Evolutionary conservation across 2,797 vertebrate species (phyloP).

Genomic region (Enteromius anoplus): DNA sequence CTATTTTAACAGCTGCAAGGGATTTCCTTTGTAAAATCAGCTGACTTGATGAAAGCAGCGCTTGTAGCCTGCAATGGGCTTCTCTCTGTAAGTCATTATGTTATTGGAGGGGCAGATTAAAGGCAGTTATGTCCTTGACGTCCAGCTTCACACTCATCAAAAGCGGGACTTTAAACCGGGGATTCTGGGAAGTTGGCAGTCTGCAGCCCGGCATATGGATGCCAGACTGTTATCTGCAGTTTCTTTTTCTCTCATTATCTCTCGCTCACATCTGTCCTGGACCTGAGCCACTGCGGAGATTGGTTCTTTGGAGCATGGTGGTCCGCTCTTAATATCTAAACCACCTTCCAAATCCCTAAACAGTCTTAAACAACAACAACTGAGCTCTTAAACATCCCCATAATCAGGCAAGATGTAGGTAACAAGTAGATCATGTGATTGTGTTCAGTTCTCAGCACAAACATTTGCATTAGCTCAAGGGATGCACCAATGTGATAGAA

Average conservation of each 20-base stretch:
- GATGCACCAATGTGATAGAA: not conserved
- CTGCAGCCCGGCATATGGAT: conserved; percentile 69
- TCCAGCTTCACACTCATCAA: conserved; percentile 74
- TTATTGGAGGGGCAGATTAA: conserved; percentile 75
- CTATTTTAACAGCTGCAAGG: conserved; percentile 84
- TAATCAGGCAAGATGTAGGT: not conserved
- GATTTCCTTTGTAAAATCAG: conserved; percentile 84
- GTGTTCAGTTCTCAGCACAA: not conserved
- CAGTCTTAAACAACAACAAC: conserved; percentile 8
- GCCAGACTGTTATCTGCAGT: conserved; percentile 68
- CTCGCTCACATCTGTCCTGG: conserved; percentile 32
- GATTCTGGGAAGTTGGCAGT: conserved; percentile 68
- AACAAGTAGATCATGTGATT: conserved; percentile 1
- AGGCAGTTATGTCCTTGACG: conserved; percentile 74
- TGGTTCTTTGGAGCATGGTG: conserved; percentile 40
- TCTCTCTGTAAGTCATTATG: conserved; percentile 78
- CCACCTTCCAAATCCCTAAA: conserved; percentile 21
- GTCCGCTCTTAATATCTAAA: conserved; percentile 42
- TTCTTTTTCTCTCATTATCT: conserved; percentile 48
- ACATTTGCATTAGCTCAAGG: conserved; percentile 1
- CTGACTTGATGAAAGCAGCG: conserved; percentile 78
- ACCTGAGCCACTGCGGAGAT: conserved; percentile 14
- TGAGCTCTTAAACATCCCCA: not conserved
- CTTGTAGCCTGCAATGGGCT: conserved; percentile 75
- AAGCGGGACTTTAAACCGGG: conserved; percentile 70